Percentiles rank a stretch among this genome's conserved stretches.
Evolutionary conservation across 2,888 invertebrate genomes (phyloP).

Genomic region (Ophion slaviceki): DNA sequence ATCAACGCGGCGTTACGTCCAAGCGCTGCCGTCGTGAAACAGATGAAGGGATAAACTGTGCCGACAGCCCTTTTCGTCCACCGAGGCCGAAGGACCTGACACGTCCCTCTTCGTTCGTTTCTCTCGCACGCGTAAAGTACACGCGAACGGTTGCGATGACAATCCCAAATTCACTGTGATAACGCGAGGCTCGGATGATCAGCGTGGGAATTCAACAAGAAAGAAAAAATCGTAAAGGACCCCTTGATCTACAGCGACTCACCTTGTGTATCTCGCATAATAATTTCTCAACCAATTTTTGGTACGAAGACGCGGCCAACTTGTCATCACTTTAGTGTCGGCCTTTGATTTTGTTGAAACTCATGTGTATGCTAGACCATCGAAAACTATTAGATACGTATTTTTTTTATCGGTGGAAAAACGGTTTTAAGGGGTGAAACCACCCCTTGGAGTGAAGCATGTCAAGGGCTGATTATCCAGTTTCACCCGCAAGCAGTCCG

Average conservation of each 20-base stretch:
- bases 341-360: no score
- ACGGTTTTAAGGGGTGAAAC: no score
- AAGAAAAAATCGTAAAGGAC: background rate
- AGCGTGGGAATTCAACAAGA: conserved; percentile 12
- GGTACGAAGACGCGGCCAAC: no score
- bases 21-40: conserved; percentile 47
- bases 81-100: background rate
- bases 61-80: conserved; percentile 22
- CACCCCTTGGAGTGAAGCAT: no score
- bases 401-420: no score
- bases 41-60: conserved; percentile 65
- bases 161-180: conserved; percentile 45
- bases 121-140: background rate
- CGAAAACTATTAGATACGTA: no score
- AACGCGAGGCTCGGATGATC: background rate
- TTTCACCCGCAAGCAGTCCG: no score
- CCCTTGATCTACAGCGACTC: background rate
- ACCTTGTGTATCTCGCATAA: background rate
- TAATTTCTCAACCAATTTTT: no score
- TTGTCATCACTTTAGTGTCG: no score
- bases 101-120: background rate
- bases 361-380: no score
- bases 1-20: conserved; percentile 13
- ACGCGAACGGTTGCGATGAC: conserved; percentile 28
- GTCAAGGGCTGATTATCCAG: no score